Conservation (phyloP, 2,888 invertebrate species). For the Cosmia trapezina region DNA sequence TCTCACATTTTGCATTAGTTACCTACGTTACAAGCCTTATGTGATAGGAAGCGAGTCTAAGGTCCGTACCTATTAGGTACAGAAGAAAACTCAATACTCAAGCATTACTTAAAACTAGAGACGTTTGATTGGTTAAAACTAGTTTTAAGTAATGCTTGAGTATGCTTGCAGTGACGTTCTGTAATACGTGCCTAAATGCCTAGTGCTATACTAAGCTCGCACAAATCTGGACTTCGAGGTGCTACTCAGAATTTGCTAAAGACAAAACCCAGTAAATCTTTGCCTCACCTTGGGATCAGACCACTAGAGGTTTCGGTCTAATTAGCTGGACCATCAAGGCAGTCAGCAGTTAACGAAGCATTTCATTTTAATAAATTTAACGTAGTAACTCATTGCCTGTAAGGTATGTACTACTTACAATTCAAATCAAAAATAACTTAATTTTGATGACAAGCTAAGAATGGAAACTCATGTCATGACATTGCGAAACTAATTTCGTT, state of each 20-base stretch:
- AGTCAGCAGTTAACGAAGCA: neutral
- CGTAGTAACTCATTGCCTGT: neutral
- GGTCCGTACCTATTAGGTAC: too few relatives aligned
- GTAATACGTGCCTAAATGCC: too few relatives aligned
- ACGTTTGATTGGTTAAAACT: too few relatives aligned
- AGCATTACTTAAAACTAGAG: too few relatives aligned
- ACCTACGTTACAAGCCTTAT: neutral
- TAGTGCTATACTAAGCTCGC: neutral
- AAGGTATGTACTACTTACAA: neutral
- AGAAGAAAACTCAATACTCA: too few relatives aligned
- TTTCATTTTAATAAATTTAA: neutral
- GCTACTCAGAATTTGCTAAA: neutral
- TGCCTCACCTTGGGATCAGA: too few relatives aligned
- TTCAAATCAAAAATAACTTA: neutral
- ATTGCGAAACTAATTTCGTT: constrained; percentile 12
- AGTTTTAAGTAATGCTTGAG: too few relatives aligned
- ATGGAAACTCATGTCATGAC: neutral
- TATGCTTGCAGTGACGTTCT: too few relatives aligned
- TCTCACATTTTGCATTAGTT: neutral
- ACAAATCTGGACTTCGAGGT: neutral
- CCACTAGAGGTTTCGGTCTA: neutral
- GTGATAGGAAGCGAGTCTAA: neutral
- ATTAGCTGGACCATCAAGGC: neutral
- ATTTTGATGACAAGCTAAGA: neutral
- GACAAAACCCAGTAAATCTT: neutral